Base-by-base conservation (phyloP, 2,888 invertebrate genomes). In the Temnothorax ravouxi region DNA sequence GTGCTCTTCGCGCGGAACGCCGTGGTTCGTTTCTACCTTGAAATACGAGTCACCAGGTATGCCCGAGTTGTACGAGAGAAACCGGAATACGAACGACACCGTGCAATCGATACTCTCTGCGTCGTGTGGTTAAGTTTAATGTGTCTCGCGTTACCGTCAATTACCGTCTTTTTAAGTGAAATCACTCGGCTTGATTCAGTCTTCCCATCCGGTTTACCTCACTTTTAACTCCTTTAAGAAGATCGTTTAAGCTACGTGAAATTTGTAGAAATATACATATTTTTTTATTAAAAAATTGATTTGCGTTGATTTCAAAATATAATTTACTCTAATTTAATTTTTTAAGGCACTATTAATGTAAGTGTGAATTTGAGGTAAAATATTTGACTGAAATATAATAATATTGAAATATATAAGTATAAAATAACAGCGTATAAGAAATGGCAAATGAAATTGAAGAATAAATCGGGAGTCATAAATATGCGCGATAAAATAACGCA, bases 11-110 rank as follows among this genome's bases (percentile, higher is more conserved):
- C 80, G 84, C 84, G 83, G 83, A 83, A 86, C 85, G 85, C 87
- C 86, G 79, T n/a, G 52, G 15, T 91, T 90, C 88, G 85, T 89
- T 91, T 84, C 88, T 87, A 71, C 67, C 80, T 85, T 89, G 89
- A 91, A 91, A 91, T 90, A 90, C 91, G 90, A 91, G 88, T 88
- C 86, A 88, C 84, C 84, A 75, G 83, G 88, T 86, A 84, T 87
- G 86, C 80, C 85, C 66, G 62, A 85, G 86, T 86, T 84, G 81
- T 88, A 86, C 79, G 72, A 67, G 84, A 87, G 84, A 86, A 86
- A 87, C 84, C 88, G 88, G 87, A 87, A 87, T 88, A 71, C 75
- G 77, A 80, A 76, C 88, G 87, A 87, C 52, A 80, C 74, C 41
- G 62, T 25, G 71, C 85, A 87, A 89, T 88, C 87, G 89, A 89